Conservation (phyloP, 2,888 invertebrate genomes). For the Caenorhabditis wallacei region DNA sequence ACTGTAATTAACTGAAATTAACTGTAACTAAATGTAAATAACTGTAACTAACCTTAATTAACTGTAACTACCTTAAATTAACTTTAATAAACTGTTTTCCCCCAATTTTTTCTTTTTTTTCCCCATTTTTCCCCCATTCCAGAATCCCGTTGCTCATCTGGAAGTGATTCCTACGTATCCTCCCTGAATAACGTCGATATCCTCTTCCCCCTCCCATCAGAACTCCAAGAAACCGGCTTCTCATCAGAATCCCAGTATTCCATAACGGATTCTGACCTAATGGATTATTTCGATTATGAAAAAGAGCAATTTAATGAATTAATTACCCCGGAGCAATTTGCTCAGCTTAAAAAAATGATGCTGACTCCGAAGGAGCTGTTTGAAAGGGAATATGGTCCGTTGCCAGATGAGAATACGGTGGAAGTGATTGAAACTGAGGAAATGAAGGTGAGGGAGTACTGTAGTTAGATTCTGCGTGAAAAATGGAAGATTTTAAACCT, state of each 20-base stretch:
- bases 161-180: not conserved
- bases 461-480: not conserved
- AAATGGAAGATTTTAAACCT: not conserved
- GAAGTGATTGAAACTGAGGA: not conserved
- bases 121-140: too few species aligned
- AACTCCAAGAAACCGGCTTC: not conserved
- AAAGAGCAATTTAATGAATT: too few species aligned
- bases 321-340: not conserved
- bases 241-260: not conserved
- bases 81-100: too few species aligned
- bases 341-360: not conserved
- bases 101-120: not conserved
- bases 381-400: not conserved
- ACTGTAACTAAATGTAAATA: too few species aligned
- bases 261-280: not conserved
- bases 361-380: constrained; percentile 7
- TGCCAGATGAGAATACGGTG: not conserved
- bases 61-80: too few species aligned
- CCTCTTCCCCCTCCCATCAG: not conserved
- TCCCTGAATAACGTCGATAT: not conserved
- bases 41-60: too few species aligned
- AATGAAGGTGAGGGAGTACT: not conserved
- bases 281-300: too few species aligned
- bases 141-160: not conserved
- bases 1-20: too few species aligned